A percentile compares a stretch with the other conserved stretches of the same genome.
Conservation (phyloP, 2,888 invertebrate species). For the Parasteatoda lunata region DNA sequence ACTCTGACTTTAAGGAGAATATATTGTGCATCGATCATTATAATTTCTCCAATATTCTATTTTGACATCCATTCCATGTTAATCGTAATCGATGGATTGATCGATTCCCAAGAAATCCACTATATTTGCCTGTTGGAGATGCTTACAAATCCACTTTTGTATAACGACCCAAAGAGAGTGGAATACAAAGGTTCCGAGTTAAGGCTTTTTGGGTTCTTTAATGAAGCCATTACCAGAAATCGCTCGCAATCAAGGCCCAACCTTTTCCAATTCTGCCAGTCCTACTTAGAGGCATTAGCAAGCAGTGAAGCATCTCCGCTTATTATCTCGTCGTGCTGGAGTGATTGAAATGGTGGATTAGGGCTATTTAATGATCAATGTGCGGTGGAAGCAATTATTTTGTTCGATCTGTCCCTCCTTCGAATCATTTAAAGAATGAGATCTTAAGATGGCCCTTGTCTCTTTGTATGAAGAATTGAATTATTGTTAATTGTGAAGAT, state of each 20-base stretch:
- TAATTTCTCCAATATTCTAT: no score
- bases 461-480: background rate
- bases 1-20: no score
- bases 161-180: background rate
- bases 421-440: background rate
- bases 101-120: no score
- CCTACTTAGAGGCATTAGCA: conserved; percentile 60
- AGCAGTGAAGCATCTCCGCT: conserved; percentile 37
- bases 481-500: background rate
- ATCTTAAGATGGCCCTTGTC: background rate
- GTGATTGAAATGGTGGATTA: conserved; percentile 58
- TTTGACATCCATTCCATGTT: no score
- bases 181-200: conserved; percentile 33
- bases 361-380: conserved; percentile 34
- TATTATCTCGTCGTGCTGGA: conserved; percentile 33
- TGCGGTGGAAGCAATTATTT: background rate
- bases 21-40: no score
- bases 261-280: conserved; percentile 23
- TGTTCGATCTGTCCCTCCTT: background rate
- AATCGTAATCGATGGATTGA: no score
- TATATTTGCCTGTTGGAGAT: no score
- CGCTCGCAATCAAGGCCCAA: conserved; percentile 29
- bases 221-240: conserved; percentile 58
- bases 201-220: conserved; percentile 36
- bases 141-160: background rate